phyloP scores from a whole-genome alignment of 2,888 invertebrate species.

The Drosophila multiciliata region DNA sequence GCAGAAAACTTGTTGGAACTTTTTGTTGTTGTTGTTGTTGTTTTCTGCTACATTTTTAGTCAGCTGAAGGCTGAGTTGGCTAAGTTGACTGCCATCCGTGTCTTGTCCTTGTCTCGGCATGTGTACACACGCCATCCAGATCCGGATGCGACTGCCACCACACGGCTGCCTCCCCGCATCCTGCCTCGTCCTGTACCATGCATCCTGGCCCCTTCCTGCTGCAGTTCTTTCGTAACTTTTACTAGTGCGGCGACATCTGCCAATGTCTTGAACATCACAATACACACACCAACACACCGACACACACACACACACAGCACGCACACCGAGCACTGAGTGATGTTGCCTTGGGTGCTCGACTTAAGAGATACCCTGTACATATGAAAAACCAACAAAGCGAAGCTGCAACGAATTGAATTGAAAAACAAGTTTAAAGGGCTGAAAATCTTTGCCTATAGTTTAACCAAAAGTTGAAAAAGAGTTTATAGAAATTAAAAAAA shows the following conservation, averaged over 20 bases:
- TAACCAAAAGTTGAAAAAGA: not conserved
- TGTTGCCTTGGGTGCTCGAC: too few relatives aligned
- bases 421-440: too few relatives aligned
- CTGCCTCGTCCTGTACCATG: not conserved
- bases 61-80: slow-evolving; percentile 45
- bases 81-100: slow-evolving; percentile 58
- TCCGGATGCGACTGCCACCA: slow-evolving; percentile 39
- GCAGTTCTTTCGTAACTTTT: slow-evolving; percentile 61
- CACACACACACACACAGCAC: not conserved
- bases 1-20: slow-evolving; percentile 67
- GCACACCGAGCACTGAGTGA: not conserved
- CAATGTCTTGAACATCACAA: slow-evolving; percentile 78
- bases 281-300: slow-evolving; percentile 46
- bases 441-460: too few relatives aligned
- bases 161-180: not conserved
- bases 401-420: not conserved
- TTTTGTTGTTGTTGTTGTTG: slow-evolving; percentile 32
- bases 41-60: slow-evolving; percentile 40
- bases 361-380: not conserved
- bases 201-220: slow-evolving; percentile 5
- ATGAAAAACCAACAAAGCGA: not conserved
- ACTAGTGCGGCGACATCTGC: slow-evolving; percentile 78
- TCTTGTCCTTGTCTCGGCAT: slow-evolving; percentile 74
- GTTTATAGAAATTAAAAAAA: not conserved
- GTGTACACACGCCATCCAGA: slow-evolving; percentile 61